Evolutionary conservation across 2,888 invertebrate species (phyloP), one percentile per base, ranked within the genome.

Genomic region (Lepidonotus clava): DNA sequence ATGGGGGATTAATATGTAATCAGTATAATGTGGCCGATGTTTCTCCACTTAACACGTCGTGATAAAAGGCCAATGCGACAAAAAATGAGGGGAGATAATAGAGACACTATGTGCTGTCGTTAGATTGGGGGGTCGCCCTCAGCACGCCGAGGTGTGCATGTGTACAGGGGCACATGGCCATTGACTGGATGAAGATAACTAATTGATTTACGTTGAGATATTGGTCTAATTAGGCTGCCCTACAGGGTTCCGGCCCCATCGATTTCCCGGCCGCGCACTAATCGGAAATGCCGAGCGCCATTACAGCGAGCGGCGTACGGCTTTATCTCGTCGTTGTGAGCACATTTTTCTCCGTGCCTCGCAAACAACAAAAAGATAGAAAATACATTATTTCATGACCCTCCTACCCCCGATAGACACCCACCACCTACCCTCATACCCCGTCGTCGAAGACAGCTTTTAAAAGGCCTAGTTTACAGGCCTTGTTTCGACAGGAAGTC

Each of bases 191-290:
- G 41, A 8, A 46, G 80, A n/a, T 80, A 80, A 80, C 46, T 80
- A 80, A 80, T 80, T 46, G 80, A 80, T 80, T 80, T 80, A 51
- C 34, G 46, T 28, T 41, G 80, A 46, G 80, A 80, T 80, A 80
- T 80, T 80, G 80, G 80, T 21, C 46, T 51, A 80, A 80, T 80
- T 80, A 80, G 51, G 41, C 24, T 34, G n/a, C 46, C 28, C 80
- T 51, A 80, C 41, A 24, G 80, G 80, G 80, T 46, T 51, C 18
- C 14, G 21, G 46, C 80, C 24, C 28, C 80, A 80, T 80, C 34
- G 80, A 80, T 80, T 46, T 80, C 46, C 46, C 28, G 24, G 24
- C 4, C 28, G 32, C n/a, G 80, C 80, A 80, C 51, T 51, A 51
- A 51, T 51, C 80, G 80, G 80, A 80, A 80, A 32, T 28, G 28